A percentile compares a stretch with the other conserved stretches of the same genome.
Conservation (phyloP, 2,888 invertebrate genomes). For the Shargacucullia verbasci region DNA sequence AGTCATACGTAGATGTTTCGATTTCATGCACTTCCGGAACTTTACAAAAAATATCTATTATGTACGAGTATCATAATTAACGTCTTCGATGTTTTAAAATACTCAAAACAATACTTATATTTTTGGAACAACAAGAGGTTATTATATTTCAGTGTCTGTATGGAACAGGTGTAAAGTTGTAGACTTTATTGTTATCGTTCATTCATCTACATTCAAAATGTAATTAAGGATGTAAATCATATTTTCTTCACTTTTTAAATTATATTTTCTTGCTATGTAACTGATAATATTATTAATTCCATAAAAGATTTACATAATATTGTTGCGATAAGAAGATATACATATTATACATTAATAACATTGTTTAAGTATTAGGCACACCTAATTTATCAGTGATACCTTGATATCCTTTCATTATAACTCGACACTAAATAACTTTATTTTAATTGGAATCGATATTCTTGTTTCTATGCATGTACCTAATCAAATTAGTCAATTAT, state of each 20-base stretch:
- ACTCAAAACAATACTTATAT: too few species aligned
- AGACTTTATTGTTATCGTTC: too few species aligned
- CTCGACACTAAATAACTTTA: conserved; percentile 13
- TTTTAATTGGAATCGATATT: conserved; percentile 6
- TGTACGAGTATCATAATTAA: too few species aligned
- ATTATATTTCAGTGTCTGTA: too few species aligned
- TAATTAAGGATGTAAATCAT: too few species aligned
- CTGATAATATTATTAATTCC: conserved; percentile 9
- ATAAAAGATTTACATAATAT: conserved; percentile 41
- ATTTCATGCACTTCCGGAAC: background rate
- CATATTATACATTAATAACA: conserved; percentile 11
- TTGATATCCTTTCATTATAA: conserved; percentile 30
- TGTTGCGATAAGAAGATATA: conserved; percentile 27
- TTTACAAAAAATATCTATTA: background rate
- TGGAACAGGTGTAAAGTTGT: too few species aligned
- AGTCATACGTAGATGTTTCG: too few species aligned
- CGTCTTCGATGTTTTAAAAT: too few species aligned
- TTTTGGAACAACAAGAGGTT: background rate
- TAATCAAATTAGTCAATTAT: too few species aligned
- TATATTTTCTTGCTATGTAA: background rate
- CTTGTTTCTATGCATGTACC: too few species aligned
- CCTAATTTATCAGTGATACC: conserved; percentile 39
- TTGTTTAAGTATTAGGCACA: conserved; percentile 21
- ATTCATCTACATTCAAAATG: too few species aligned
- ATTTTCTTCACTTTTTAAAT: too few species aligned